Conservation (phyloP, 2,797 vertebrate species). For the Discoglossus pictus region DNA sequence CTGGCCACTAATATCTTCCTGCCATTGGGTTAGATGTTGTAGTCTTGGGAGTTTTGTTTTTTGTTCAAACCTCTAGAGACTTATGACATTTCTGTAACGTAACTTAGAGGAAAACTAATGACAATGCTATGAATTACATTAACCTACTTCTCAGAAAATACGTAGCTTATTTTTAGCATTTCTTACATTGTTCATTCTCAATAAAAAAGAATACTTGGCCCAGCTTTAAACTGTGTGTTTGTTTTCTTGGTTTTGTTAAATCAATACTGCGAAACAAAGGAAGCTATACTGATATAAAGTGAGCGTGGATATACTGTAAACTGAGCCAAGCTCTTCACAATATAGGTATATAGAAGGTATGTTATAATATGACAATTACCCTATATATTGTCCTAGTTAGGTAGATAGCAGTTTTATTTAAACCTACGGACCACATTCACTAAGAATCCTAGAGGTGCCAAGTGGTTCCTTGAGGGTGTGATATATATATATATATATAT, state of each 20-base stretch:
- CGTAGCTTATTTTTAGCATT: conserved; percentile 33
- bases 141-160: conserved; percentile 38
- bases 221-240: conserved; percentile 3
- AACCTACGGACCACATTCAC: too few species aligned
- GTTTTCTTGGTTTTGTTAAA: conserved; percentile 4
- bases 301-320: too few species aligned
- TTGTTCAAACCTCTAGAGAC: conserved; percentile 21
- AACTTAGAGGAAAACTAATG: conserved; percentile 38
- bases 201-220: neutral
- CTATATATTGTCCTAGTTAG: too few species aligned
- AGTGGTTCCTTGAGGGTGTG: too few species aligned
- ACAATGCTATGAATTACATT: conserved; percentile 46
- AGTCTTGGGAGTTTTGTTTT: conserved; percentile 23
- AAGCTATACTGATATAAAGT: neutral
- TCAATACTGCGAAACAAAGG: neutral
- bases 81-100: conserved; percentile 45
- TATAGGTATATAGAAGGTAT: too few species aligned
- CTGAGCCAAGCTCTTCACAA: too few species aligned
- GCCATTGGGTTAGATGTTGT: conserved; percentile 24
- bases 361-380: too few species aligned
- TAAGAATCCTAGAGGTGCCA: too few species aligned
- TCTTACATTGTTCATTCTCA: conserved; percentile 17
- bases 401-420: too few species aligned
- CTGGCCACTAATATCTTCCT: conserved; percentile 8
- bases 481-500: too few species aligned